These are phyloP conservation scores for Lethrus apterus DNA, from an alignment of 1,140 invertebrate species.

Conservation along the genomic window DNA sequence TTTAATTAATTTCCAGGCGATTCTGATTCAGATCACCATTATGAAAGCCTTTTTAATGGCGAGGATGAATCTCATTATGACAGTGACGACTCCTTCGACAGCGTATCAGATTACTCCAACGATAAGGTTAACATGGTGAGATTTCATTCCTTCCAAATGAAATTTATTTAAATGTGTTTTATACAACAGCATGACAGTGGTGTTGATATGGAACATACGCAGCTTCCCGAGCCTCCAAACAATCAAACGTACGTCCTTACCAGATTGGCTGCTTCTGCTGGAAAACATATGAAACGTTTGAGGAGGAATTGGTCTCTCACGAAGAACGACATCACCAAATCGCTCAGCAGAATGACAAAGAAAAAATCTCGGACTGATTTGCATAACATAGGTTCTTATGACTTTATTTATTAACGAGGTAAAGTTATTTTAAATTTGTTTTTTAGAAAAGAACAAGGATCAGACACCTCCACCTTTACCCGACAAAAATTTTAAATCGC, in stretches of 20 bases:
- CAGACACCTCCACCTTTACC: no score
- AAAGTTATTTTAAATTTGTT: no score
- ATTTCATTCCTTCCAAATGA: neutral
- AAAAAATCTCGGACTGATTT: constrained; percentile 34
- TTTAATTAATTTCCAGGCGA: constrained; percentile 18
- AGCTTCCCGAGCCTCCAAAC: constrained; percentile 51
- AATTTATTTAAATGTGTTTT: constrained; percentile 3
- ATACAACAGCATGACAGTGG: constrained; percentile 41
- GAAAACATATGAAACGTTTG: constrained; percentile 34
- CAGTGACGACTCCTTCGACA: constrained; percentile 57
- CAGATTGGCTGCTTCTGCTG: constrained; percentile 33
- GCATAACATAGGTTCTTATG: constrained; percentile 8
- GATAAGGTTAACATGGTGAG: constrained; percentile 22
- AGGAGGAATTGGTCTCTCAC: constrained; percentile 32
- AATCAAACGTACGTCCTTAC: constrained; percentile 47
- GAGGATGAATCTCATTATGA: constrained; percentile 36
- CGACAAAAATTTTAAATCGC: no score
- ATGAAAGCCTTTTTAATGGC: constrained; percentile 46
- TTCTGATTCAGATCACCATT: constrained; percentile 52
- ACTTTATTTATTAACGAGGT: no score
- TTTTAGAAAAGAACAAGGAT: no score
- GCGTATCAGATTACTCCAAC: constrained; percentile 49
- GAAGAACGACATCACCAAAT: constrained; percentile 37
- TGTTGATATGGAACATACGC: constrained; percentile 46
- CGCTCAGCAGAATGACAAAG: constrained; percentile 35